Base-by-base conservation (phyloP, 2,888 invertebrate genomes). In the Uloborus plumipes region DNA sequence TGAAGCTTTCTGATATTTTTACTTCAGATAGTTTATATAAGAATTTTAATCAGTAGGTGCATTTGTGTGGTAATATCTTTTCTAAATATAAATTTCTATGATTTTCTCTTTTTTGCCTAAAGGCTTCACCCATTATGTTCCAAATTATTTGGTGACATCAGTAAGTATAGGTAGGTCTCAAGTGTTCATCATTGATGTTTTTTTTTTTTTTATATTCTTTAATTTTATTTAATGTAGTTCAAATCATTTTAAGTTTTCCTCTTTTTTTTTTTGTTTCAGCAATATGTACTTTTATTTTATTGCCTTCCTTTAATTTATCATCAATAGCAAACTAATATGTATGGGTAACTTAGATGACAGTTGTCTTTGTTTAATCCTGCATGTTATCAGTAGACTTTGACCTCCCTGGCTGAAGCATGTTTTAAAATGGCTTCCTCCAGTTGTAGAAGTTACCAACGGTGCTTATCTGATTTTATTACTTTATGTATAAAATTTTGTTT, bases 341-440 rank as follows among this genome's bases (percentile, higher is more conserved):
- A 39, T 39, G 39, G 39, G 39, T 39, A 39, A 39, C 3, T 39
- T 39, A 39, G 39, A 7, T 39, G 39, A 39, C 39, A 39, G 39
- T 39, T 39, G 39, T 39, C 39, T 39, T 39, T 39, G 39, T 39
- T 39, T 39, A 11, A 39, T 39, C 39, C 39, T 39, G 64, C 49
- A 18, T 64, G 59, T 39, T 74, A 81, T 81, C 80, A 81, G 74
- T 70, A 81, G 70, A 81, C 80, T 81, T 81, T 81, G 80, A 53
- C 22, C 80, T 72, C n/a, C 50, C 64, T 39, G 97, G 95, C 91
- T 99, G 99, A 87, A 97, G 96, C 96, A 99, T 98, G 90, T 89
- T 99, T 99, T 99, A 99, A 99, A 81, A 99, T 98, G 75, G 96
- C 95, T 1, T 99, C 99, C 90, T 99, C 99, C 62, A 62, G 75